Evolutionary conservation across 2,888 invertebrate genomes (phyloP).

Genomic region (Temnothorax ravouxi): DNA sequence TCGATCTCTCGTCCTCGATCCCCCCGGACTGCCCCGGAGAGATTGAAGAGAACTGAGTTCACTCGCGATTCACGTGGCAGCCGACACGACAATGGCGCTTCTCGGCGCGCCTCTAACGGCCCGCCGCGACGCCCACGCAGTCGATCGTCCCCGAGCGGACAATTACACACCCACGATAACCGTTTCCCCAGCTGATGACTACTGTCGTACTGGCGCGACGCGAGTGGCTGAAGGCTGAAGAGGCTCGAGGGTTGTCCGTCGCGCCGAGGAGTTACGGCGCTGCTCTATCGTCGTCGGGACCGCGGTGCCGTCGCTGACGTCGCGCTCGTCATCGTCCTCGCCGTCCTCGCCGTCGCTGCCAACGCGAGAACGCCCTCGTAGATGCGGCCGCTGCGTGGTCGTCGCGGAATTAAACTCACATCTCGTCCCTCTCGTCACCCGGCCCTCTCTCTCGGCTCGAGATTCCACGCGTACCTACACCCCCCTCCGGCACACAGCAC

Average conservation of each 20-base stretch:
- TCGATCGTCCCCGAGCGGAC: conserved; percentile 73
- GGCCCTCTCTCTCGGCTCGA: not conserved
- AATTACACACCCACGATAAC: conserved; percentile 74
- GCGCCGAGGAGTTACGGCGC: not conserved
- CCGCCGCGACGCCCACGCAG: conserved; percentile 76
- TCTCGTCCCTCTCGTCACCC: conserved; percentile 17
- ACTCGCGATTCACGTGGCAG: conserved; percentile 71
- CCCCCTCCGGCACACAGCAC: conserved; percentile 50
- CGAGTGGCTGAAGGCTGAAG: no score
- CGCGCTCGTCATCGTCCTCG: not conserved
- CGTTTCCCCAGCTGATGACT: conserved; percentile 71
- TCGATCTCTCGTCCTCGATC: not conserved
- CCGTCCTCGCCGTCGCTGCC: not conserved
- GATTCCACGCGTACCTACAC: conserved; percentile 60
- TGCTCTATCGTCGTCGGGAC: conserved; percentile 2
- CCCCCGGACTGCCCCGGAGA: not conserved
- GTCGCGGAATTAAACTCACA: conserved; percentile 55
- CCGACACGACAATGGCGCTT: conserved; percentile 75
- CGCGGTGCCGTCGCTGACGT: not conserved
- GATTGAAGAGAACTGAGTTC: not conserved
- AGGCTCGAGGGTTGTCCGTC: not conserved
- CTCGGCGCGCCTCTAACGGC: conserved; percentile 73
- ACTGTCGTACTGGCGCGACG: not conserved
- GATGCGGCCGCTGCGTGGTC: conserved; percentile 16
- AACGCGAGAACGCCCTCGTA: conserved; percentile 38